phyloP scores from a whole-genome alignment of 1,140 invertebrate genomes.

The Telenomus remus region DNA sequence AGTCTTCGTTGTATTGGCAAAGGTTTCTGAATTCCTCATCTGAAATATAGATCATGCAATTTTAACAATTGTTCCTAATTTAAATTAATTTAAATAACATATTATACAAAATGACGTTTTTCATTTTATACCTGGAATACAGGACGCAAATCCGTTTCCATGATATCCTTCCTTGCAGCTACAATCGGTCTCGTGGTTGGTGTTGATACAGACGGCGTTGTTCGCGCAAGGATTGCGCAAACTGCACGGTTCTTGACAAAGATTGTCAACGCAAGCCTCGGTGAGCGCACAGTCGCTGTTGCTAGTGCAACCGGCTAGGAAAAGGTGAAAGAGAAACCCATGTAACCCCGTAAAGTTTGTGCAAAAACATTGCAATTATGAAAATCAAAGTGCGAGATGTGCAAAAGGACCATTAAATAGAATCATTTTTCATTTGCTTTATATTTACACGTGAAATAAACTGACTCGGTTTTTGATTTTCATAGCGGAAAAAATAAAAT shows the following conservation, averaged over 20 bases:
- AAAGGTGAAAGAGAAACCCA: constrained; percentile 73
- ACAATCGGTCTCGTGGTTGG: constrained; percentile 90
- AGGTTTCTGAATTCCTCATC: constrained; percentile 81
- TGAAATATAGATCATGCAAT: constrained; percentile 65
- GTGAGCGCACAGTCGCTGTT: constrained; percentile 87
- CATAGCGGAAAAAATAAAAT: no score
- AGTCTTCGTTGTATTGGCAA: constrained; percentile 93
- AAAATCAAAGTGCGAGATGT: constrained; percentile 57
- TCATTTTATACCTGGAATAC: constrained; percentile 84
- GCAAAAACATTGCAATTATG: constrained; percentile 49
- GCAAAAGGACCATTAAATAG: constrained; percentile 36
- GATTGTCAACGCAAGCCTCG: constrained; percentile 86
- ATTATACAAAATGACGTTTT: no score
- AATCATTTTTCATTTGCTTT: constrained; percentile 46
- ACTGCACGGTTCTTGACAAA: constrained; percentile 88
- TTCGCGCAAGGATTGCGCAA: constrained; percentile 87
- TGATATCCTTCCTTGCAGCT: constrained; percentile 88
- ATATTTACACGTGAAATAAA: not conserved
- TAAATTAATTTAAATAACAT: no score
- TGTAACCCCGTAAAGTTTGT: constrained; percentile 71
- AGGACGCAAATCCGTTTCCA: constrained; percentile 89
- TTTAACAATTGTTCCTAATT: not conserved
- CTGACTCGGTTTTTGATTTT: no score
- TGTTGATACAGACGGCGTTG: constrained; percentile 90
- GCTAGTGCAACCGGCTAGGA: constrained; percentile 85